Percentiles rank a stretch among this genome's conserved stretches.
These are phyloP conservation scores for Meghimatium bilineatum DNA, from an alignment of 2,888 invertebrate genomes.

Conservation along the genomic window DNA sequence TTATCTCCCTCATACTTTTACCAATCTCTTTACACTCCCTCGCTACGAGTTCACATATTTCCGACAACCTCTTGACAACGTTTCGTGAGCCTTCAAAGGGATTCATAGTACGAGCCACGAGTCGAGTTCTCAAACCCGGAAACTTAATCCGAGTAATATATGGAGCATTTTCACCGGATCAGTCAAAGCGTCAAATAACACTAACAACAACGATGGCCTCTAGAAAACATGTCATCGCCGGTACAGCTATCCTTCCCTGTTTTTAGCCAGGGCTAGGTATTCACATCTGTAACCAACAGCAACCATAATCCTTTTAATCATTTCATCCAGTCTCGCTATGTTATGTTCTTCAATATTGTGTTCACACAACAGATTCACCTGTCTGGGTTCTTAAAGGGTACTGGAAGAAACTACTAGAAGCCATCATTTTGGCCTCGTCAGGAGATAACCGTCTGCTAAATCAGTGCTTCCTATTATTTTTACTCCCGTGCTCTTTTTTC, in stretches of 20 bases:
- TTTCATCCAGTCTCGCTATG: not conserved
- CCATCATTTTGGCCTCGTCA: too few species aligned
- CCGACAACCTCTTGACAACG: not conserved
- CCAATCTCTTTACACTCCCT: not conserved
- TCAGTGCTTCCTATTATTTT: too few species aligned
- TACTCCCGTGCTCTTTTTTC: too few species aligned
- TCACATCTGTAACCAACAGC: not conserved
- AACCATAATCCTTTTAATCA: not conserved
- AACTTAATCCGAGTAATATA: conserved; percentile 15
- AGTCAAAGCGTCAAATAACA: conserved; percentile 20
- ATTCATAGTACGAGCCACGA: conserved; percentile 6
- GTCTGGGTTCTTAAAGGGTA: not conserved
- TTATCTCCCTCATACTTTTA: not conserved
- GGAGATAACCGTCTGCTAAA: too few species aligned
- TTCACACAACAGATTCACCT: not conserved
- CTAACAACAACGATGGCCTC: not conserved
- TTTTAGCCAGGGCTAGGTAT: not conserved
- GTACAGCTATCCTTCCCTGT: not conserved
- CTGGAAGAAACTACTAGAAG: not conserved
- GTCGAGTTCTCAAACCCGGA: conserved; percentile 16
- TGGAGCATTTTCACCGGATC: conserved; percentile 21
- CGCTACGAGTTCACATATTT: conserved; percentile 8
- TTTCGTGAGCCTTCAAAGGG: conserved; percentile 1
- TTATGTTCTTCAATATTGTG: not conserved
- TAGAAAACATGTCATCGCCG: not conserved